phyloP scores from a whole-genome alignment of 2,113 vertebrate genomes.

The Todiramphus saurophagus region DNA sequence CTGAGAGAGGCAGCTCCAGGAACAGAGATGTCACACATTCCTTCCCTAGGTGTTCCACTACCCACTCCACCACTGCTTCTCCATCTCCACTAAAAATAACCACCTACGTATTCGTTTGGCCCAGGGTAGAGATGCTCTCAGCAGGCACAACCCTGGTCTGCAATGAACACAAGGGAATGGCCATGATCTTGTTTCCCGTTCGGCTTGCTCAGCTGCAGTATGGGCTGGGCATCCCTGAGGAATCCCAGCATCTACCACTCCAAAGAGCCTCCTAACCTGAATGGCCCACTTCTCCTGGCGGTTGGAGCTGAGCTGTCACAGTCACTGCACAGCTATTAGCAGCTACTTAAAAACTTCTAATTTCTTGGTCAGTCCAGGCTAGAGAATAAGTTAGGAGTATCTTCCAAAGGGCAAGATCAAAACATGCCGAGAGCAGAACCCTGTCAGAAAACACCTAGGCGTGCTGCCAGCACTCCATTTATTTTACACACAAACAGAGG shows the following conservation, averaged over 20 bases:
- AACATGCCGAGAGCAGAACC: not conserved
- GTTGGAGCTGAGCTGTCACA: not conserved
- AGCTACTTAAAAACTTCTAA: not conserved
- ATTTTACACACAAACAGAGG: not conserved
- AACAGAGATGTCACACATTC: not conserved
- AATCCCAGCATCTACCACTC: not conserved
- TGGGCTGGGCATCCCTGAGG: not conserved
- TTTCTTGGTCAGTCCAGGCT: not conserved
- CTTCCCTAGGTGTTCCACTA: not conserved
- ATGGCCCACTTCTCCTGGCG: not conserved
- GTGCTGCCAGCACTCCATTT: not conserved
- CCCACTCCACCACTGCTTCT: not conserved
- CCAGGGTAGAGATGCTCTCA: not conserved
- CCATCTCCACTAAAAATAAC: not conserved
- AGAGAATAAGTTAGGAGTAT: not conserved
- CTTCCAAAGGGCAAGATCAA: not conserved
- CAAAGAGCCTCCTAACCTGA: not conserved
- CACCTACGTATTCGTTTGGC: not conserved
- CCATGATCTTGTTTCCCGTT: not conserved
- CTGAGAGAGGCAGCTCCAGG: not conserved
- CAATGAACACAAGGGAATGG: not conserved
- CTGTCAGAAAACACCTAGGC: not conserved
- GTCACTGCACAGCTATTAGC: not conserved
- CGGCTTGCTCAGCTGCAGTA: not conserved
- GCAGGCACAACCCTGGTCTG: not conserved